These are phyloP conservation scores for Pachypeltis micranthus DNA, from an alignment of 1,140 invertebrate genomes.

Conservation along the genomic window DNA sequence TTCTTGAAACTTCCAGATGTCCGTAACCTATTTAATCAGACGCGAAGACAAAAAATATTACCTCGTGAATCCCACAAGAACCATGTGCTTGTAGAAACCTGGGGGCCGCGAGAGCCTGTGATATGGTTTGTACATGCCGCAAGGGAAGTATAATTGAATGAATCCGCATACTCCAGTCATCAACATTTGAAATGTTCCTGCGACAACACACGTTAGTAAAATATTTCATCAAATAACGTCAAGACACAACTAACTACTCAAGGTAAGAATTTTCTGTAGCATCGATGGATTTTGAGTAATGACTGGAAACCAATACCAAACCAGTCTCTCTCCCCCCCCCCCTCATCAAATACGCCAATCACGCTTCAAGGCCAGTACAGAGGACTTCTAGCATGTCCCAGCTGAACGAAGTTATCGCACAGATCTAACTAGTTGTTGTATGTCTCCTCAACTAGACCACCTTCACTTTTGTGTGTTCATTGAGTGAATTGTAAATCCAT, in stretches of 20 bases:
- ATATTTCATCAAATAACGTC: not conserved
- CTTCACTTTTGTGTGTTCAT: too few species aligned
- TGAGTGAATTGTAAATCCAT: too few species aligned
- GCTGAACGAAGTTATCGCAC: too few species aligned
- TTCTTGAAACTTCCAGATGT: too few species aligned
- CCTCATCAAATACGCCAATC: too few species aligned
- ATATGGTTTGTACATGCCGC: constrained; percentile 53
- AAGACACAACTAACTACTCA: not conserved
- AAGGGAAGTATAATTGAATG: constrained; percentile 63
- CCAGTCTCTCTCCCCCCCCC: too few species aligned
- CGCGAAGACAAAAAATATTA: constrained; percentile 31
- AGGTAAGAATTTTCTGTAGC: not conserved
- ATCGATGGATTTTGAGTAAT: too few species aligned
- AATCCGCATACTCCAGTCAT: constrained; percentile 65
- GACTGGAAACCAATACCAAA: not conserved
- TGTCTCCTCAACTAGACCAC: too few species aligned
- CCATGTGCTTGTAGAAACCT: constrained; percentile 64
- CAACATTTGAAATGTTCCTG: constrained; percentile 61
- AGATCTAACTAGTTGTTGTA: too few species aligned
- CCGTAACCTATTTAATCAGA: too few species aligned
- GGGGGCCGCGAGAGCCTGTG: constrained; percentile 50
- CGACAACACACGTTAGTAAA: constrained; percentile 22
- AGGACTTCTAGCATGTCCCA: too few species aligned
- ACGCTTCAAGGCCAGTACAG: too few species aligned
- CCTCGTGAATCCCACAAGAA: constrained; percentile 62